A percentile compares a stretch with the other conserved stretches of the same genome.
Evolutionary conservation across 2,113 vertebrate genomes (phyloP).

Genomic region (Brachirus orientalis): DNA sequence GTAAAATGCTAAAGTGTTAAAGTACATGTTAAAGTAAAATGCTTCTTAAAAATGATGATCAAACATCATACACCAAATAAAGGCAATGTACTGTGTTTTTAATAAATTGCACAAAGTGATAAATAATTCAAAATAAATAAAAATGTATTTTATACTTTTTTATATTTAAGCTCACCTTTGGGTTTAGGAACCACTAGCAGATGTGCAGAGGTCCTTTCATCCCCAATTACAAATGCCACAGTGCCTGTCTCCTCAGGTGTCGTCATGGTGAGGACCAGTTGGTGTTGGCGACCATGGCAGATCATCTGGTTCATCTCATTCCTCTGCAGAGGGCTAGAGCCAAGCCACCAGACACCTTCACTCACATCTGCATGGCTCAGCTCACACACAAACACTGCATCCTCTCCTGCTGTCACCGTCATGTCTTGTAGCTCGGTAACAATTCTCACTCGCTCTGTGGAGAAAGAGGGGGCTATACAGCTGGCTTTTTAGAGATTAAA

Average conservation of each 20-base stretch:
- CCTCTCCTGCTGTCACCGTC: constrained; percentile 87
- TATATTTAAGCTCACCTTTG: constrained; percentile 76
- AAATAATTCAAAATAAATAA: background rate
- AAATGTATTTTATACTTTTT: too few relatives aligned
- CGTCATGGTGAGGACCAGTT: constrained; percentile 91
- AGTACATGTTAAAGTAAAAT: constrained; percentile 21
- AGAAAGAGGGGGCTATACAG: constrained; percentile 39
- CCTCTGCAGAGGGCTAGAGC: constrained; percentile 85
- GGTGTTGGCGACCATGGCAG: constrained; percentile 87
- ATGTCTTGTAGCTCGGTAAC: constrained; percentile 86
- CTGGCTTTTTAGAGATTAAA: constrained; percentile 34
- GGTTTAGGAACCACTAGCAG: constrained; percentile 84
- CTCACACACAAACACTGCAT: constrained; percentile 90
- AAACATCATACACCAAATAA: background rate
- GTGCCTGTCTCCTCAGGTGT: constrained; percentile 89
- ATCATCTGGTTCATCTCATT: constrained; percentile 93
- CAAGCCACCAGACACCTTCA: constrained; percentile 90
- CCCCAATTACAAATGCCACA: constrained; percentile 77
- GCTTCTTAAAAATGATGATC: background rate
- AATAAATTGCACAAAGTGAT: too few relatives aligned
- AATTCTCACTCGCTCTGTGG: constrained; percentile 83
- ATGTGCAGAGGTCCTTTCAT: constrained; percentile 74
- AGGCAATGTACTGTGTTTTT: background rate
- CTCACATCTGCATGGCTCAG: constrained; percentile 86
- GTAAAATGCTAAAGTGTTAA: constrained; percentile 7